Evolutionary conservation across 2,888 invertebrate species (phyloP).

Genomic region (Kuschelorhynchus macadamiae): DNA sequence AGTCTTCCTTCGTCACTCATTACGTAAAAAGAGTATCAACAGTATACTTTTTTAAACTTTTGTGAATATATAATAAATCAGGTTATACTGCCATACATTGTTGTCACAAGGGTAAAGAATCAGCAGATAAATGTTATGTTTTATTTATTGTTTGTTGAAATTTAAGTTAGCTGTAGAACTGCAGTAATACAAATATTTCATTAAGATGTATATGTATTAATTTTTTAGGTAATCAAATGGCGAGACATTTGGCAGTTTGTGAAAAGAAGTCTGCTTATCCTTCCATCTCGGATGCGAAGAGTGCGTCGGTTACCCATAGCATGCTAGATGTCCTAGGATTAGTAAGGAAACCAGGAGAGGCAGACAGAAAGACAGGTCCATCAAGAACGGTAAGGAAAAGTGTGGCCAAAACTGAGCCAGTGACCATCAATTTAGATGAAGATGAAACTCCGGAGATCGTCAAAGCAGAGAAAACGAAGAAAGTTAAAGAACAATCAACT

Average conservation of each 20-base stretch:
- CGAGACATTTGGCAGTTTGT: slow-evolving; percentile 81
- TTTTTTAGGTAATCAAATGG: slow-evolving; percentile 71
- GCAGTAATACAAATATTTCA: too few relatives aligned
- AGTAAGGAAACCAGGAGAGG: slow-evolving; percentile 71
- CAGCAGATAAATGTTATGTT: too few relatives aligned
- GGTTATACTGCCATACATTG: too few relatives aligned
- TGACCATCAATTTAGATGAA: slow-evolving; percentile 11
- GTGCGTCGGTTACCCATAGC: slow-evolving; percentile 73
- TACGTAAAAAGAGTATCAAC: too few relatives aligned
- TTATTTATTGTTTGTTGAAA: too few relatives aligned
- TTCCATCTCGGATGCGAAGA: slow-evolving; percentile 75
- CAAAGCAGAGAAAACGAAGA: slow-evolving; percentile 3
- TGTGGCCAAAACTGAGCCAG: not conserved
- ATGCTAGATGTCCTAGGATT: slow-evolving; percentile 75
- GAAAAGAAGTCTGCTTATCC: slow-evolving; percentile 82
- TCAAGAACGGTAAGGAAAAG: not conserved
- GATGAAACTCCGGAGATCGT: slow-evolving; percentile 5
- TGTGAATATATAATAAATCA: too few relatives aligned
- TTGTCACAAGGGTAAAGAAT: too few relatives aligned
- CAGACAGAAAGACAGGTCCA: slow-evolving; percentile 20
- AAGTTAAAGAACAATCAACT: slow-evolving; percentile 15
- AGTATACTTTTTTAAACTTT: too few relatives aligned
- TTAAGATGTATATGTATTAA: too few relatives aligned
- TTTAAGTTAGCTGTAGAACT: too few relatives aligned
- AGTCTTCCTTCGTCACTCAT: too few relatives aligned